Conservation (phyloP, 2,888 invertebrate species). For the Fragum whitleyi region DNA sequence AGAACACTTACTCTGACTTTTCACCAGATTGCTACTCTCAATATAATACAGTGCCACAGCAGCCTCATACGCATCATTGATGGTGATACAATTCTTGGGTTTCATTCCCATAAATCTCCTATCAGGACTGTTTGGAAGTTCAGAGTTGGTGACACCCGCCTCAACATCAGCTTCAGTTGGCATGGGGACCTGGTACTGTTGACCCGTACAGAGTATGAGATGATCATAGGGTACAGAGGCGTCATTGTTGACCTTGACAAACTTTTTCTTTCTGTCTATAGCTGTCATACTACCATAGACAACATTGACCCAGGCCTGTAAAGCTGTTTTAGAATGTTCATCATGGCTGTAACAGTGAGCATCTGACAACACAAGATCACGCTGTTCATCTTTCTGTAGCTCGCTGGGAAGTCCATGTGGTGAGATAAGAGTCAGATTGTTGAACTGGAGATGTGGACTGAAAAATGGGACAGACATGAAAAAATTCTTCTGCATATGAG, state of each 20-base stretch:
- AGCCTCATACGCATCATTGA: slow-evolving; percentile 84
- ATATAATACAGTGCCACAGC: slow-evolving; percentile 81
- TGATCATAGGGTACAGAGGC: slow-evolving; percentile 84
- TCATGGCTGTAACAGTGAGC: slow-evolving; percentile 81
- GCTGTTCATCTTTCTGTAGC: slow-evolving; percentile 76
- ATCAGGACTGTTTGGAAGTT: slow-evolving; percentile 74
- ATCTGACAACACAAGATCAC: slow-evolving; percentile 77
- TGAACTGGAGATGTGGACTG: slow-evolving; percentile 88
- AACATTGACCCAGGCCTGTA: slow-evolving; percentile 89
- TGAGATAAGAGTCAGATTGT: slow-evolving; percentile 90
- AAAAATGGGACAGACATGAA: slow-evolving; percentile 41
- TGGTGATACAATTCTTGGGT: slow-evolving; percentile 81
- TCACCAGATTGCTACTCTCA: slow-evolving; percentile 78
- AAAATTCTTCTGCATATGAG: background rate
- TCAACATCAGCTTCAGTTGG: slow-evolving; percentile 80
- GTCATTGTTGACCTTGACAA: slow-evolving; percentile 81
- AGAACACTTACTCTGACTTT: slow-evolving; percentile 72
- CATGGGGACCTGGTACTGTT: slow-evolving; percentile 82
- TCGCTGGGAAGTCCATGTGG: slow-evolving; percentile 88
- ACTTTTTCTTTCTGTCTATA: slow-evolving; percentile 83
- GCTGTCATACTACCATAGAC: slow-evolving; percentile 86
- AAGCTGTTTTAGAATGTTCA: slow-evolving; percentile 87
- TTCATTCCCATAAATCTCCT: slow-evolving; percentile 69
- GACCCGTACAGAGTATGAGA: slow-evolving; percentile 83
- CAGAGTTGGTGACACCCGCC: slow-evolving; percentile 67